Base-by-base conservation (phyloP, 2,888 invertebrate genomes). In the Leistus spinibarbis region DNA sequence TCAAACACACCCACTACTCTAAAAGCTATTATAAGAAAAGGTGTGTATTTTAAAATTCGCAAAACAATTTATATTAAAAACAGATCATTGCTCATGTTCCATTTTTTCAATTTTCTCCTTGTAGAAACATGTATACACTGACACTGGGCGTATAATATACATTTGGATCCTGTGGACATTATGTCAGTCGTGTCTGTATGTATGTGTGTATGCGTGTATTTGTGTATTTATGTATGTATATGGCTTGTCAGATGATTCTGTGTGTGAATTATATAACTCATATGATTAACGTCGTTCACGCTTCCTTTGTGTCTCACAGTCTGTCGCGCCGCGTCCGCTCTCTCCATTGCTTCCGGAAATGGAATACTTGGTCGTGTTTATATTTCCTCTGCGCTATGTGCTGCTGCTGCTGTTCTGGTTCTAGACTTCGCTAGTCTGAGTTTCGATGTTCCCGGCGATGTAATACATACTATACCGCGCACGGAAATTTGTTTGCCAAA, bases 231-330 rank as follows among this genome's bases (percentile, higher is more conserved):
- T 40, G 13, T 40, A 13, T 40, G 13, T 40, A 13, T 40, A 40
- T 40, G 40, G 40, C 40, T 10, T 40, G 40, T 40, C 40, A 40
- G 40, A 40, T 40, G 40, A 60, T 60, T 17, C 22, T 60, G 57
- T 60, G 54, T 67, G 72, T 72, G 72, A 72, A 72, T 72, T 72
- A 72, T 72, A 62, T 56, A 71, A 73, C 67, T 73, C 73, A 73
- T 73, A 73, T 73, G 73, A 73, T 73, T 73, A 73, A 73, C 73
- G 22, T 60, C 67, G 73, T 67, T 67, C 60, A 66, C 53, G 40
- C 66, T 73, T 73, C 73, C 73, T 73, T 67, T 73, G 67, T 73
- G 73, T 72, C 62, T 71, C 53, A 56, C 67, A 65, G 40, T 60
- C 23, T 40, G 60, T 66, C 67, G 73, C 66, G 65, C 56, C 64